phyloP scores from a whole-genome alignment of 1,140 invertebrate species.

The Aphelenchoides besseyi region DNA sequence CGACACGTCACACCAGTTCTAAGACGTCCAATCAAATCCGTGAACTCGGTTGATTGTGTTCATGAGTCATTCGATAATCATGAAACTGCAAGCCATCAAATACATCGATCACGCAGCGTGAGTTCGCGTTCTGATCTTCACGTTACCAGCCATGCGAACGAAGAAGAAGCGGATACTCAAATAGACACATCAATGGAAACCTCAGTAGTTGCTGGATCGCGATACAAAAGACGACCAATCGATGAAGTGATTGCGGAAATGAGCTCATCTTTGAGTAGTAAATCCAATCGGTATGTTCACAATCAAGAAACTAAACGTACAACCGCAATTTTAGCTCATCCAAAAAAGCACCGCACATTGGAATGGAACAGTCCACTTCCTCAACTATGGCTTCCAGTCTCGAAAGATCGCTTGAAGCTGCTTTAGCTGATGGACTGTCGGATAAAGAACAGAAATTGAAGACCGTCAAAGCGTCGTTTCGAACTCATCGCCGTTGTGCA shows the following conservation, averaged over 20 bases:
- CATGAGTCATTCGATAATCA: neutral
- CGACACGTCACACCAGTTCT: neutral
- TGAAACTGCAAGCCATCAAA: neutral
- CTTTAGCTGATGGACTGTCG: conserved; percentile 35
- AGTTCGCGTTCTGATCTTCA: neutral
- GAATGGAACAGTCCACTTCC: conserved; percentile 21
- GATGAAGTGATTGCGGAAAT: conserved; percentile 10
- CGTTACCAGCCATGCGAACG: neutral
- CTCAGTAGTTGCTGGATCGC: too few species aligned
- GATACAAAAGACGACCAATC: neutral
- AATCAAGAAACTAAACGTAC: neutral
- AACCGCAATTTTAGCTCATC: neutral
- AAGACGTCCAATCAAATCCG: neutral
- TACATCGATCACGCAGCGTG: neutral
- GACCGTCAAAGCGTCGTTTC: conserved; percentile 25
- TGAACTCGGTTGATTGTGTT: neutral
- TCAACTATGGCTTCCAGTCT: conserved; percentile 36
- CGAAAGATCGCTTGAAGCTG: conserved; percentile 39
- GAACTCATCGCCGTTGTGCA: conserved; percentile 41
- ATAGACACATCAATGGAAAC: neutral
- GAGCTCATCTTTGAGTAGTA: neutral
- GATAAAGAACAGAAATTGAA: conserved; percentile 37
- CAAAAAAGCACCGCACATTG: conserved; percentile 1
- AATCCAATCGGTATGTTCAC: neutral
- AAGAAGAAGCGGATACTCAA: neutral